Evolutionary conservation across 2,888 invertebrate genomes (phyloP).

Genomic region (Pyrrhosoma nymphula): DNA sequence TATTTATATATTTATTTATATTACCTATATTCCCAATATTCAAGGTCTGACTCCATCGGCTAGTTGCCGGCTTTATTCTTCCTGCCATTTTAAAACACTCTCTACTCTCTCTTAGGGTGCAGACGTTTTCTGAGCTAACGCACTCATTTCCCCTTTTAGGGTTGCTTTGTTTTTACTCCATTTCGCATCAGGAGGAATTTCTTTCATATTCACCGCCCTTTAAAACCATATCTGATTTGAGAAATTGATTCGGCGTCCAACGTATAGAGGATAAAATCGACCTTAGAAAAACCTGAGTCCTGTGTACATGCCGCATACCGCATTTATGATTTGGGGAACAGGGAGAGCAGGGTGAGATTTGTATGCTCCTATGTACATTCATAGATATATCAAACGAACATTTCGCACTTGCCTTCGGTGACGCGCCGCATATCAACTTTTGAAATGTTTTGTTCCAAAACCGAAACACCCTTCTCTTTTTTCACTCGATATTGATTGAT

Average conservation of each 20-base stretch:
- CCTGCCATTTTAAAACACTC: no score
- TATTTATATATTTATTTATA: no score
- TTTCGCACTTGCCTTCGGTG: no score
- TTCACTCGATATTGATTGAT: neutral
- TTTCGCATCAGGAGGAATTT: no score
- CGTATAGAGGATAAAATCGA: neutral
- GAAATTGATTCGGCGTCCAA: neutral
- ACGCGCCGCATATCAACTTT: conserved; percentile 1
- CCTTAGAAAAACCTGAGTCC: neutral
- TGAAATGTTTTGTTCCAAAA: neutral
- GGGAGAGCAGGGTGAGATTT: neutral
- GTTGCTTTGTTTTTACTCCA: no score
- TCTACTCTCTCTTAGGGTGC: no score
- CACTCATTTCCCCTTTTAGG: no score
- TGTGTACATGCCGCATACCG: neutral
- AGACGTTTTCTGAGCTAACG: no score
- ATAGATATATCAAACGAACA: neutral
- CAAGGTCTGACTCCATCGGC: no score
- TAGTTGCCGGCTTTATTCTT: no score
- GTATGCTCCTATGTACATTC: neutral
- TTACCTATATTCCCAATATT: no score
- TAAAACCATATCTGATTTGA: neutral
- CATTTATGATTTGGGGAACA: neutral
- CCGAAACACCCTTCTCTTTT: neutral
- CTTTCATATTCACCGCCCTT: neutral